These are phyloP conservation scores for Falcaria lacertinaria DNA, from an alignment of 2,888 invertebrate species.

Conservation along the genomic window DNA sequence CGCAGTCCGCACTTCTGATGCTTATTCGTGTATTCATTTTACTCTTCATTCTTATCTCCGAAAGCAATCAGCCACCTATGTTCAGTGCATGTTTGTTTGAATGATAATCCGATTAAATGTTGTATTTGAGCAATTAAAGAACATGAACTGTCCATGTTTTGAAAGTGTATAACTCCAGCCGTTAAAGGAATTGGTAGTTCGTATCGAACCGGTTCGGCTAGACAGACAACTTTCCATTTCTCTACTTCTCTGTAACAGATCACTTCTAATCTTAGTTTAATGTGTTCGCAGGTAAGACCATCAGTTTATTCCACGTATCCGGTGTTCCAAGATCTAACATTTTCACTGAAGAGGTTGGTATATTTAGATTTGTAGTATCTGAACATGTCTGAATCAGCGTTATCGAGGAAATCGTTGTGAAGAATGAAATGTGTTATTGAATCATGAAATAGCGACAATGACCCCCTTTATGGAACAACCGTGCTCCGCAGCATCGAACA, in stretches of 20 bases:
- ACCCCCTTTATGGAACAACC: slow-evolving; percentile 49
- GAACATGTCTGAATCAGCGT: neutral
- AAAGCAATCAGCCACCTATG: too few relatives aligned
- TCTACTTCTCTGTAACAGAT: slow-evolving; percentile 2
- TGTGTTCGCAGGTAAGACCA: slow-evolving; percentile 40
- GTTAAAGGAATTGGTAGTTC: neutral
- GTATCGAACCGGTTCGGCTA: slow-evolving; percentile 20
- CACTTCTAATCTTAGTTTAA: slow-evolving; percentile 6
- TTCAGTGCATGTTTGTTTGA: too few relatives aligned
- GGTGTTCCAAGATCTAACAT: neutral
- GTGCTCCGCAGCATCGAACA: slow-evolving; percentile 57
- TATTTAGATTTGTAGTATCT: neutral
- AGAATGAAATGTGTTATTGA: slow-evolving; percentile 30
- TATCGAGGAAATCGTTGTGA: slow-evolving; percentile 15
- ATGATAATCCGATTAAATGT: too few relatives aligned
- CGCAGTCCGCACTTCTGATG: too few relatives aligned
- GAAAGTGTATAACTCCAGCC: neutral
- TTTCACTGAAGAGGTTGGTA: neutral
- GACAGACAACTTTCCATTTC: slow-evolving; percentile 35
- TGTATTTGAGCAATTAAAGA: neutral
- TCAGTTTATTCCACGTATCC: neutral
- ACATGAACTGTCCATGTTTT: neutral
- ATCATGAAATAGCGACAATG: slow-evolving; percentile 48
- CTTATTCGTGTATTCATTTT: too few relatives aligned
- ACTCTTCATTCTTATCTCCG: too few relatives aligned